Conservation (phyloP, 2,113 vertebrate genomes). For the Heloderma charlesbogerti region DNA sequence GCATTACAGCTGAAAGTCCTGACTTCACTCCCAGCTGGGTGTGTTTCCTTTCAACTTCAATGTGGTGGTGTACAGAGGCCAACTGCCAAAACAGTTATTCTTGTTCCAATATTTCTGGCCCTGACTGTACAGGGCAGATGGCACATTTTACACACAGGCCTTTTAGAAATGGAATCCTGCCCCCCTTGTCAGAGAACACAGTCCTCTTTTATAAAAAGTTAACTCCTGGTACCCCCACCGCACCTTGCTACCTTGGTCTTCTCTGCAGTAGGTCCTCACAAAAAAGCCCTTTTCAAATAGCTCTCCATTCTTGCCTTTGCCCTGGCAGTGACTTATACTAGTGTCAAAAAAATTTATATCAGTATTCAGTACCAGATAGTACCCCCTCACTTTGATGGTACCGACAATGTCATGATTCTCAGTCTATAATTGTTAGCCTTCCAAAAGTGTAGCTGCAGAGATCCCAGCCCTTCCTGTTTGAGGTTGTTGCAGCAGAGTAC, state of each 20-base stretch:
- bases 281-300: neutral
- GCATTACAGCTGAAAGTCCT: too few species aligned
- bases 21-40: too few species aligned
- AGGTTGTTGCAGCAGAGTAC: slow-evolving; percentile 4
- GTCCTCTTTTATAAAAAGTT: neutral
- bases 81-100: too few species aligned
- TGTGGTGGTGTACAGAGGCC: too few species aligned
- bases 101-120: too few species aligned
- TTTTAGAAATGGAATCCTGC: neutral
- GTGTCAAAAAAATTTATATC: neutral
- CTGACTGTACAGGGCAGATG: neutral
- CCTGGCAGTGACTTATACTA: neutral
- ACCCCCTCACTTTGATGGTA: neutral
- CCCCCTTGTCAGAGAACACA: neutral
- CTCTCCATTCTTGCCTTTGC: neutral
- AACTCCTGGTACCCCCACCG: neutral
- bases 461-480: neutral
- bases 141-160: neutral
- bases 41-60: too few species aligned
- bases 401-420: neutral
- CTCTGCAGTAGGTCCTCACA: neutral
- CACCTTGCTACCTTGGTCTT: neutral
- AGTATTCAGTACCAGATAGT: neutral
- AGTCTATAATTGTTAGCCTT: neutral
- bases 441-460: neutral